Conservation (phyloP, 2,888 invertebrate species). For the Drosophila setosimentum region DNA sequence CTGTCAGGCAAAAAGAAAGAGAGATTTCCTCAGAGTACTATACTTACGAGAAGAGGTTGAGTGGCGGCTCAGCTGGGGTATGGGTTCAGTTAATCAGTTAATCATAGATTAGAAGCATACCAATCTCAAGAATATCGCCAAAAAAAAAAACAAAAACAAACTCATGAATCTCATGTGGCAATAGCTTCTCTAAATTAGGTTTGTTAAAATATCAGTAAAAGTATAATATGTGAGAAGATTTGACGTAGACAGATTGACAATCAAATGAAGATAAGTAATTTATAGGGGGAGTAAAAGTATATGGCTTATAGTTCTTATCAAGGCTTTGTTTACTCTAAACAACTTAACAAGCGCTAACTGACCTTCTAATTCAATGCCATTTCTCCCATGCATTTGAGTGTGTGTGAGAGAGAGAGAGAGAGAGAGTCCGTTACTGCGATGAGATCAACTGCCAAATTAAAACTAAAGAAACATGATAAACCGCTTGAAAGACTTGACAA, state of each 20-base stretch:
- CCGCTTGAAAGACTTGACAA: conserved; percentile 17
- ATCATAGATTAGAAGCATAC: neutral
- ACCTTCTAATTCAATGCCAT: neutral
- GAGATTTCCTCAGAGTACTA: neutral
- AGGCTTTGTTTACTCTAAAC: too few species aligned
- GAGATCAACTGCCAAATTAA: conserved; percentile 4
- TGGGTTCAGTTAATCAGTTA: neutral
- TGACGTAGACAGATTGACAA: neutral
- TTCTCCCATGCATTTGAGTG: neutral
- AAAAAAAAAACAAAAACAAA: too few species aligned
- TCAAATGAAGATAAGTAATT: neutral
- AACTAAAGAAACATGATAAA: neutral
- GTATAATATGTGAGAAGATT: neutral
- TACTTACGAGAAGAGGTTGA: neutral
- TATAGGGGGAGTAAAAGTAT: neutral
- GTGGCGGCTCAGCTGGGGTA: neutral
- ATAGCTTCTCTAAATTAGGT: neutral
- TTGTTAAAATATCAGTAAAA: neutral
- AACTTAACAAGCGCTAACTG: neutral
- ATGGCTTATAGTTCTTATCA: neutral
- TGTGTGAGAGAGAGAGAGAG: neutral
- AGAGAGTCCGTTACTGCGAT: neutral
- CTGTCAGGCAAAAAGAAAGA: conserved; percentile 5
- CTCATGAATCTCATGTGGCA: neutral
- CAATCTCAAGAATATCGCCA: neutral